Evolutionary conservation across 2,797 vertebrate species (phyloP), one percentile per base, ranked within the genome.

Genomic region (Chiroxiphia lanceolata): DNA sequence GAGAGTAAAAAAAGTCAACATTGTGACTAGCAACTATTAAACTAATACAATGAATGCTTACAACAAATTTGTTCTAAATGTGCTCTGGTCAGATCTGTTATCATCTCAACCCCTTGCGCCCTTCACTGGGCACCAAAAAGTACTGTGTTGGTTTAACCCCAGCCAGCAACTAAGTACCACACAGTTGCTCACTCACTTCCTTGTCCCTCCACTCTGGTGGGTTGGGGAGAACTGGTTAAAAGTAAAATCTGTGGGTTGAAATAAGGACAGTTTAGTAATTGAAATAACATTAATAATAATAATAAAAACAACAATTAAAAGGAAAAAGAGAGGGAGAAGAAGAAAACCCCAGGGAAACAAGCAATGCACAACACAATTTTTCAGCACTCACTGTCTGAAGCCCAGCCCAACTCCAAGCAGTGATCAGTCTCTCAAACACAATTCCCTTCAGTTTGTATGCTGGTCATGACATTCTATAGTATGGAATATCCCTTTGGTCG

Each of bases 81-180:
- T 45, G 15, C 9, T 88, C n/a, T 74, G n/a, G 13, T 74, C 22
- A 47, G 13, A 79, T 51, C 44, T 63, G 13, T 31, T 21, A 38
- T 51, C 40, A 27, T 68, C n/a, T 68, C 21, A 76, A 45, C 0
- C 0, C 3, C 47, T 57, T 36, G 9, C 20, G 15, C 13, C 6
- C 21, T 25, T 34, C 15, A n/a, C 0, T 40, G 25, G 44, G 36
- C 22, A 45, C 21, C 21, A 42, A 40, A 72, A 29, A 40, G 3
- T 19, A 47, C 31, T 13, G 3, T 27, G 8, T 11, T 67, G 6
- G 9, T 57, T 74, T 63, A 74, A 79, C 10, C 6, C 4, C 17
- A 38, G 25, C 15, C 29, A 51, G 13, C 11, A 74, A 29, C 12
- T 27, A 40, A 57, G 14, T 45, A 40, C 11, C 29, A n/a, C 29